Evolutionary conservation across 2,113 vertebrate species (phyloP).

Genomic region (Myrmecophaga tridactyla): DNA sequence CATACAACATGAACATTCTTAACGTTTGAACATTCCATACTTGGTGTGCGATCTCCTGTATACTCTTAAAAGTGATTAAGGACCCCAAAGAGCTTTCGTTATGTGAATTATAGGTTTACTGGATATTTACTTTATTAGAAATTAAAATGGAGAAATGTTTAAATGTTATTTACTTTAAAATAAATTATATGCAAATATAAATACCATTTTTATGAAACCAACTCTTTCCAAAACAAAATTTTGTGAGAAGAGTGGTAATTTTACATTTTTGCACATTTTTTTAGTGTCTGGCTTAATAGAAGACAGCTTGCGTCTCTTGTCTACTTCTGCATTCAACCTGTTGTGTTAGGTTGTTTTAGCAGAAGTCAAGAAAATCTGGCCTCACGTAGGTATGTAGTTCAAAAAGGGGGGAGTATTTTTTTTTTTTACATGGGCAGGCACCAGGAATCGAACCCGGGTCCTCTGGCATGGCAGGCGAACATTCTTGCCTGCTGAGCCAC

Average conservation of each 20-base stretch:
- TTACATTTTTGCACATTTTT: neutral
- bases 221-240: neutral
- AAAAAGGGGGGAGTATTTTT: neutral
- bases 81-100: neutral
- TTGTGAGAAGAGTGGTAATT: neutral
- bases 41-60: too few relatives aligned
- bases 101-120: neutral
- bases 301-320: neutral
- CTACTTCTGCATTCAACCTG: neutral
- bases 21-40: too few relatives aligned
- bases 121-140: neutral
- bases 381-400: neutral
- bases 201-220: neutral
- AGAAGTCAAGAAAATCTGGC: slow-evolving; percentile 18
- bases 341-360: neutral
- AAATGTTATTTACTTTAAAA: slow-evolving; percentile 18
- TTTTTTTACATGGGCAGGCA: too few relatives aligned
- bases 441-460: too few relatives aligned
- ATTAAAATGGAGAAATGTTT: neutral
- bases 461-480: too few relatives aligned
- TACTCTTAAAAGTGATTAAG: neutral
- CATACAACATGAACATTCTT: too few relatives aligned
- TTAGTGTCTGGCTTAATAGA: neutral
- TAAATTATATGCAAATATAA: neutral
- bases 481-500: too few relatives aligned